A percentile compares a stretch with the other conserved stretches of the same genome.
phyloP scores from a whole-genome alignment of 53 echinoderm and acorn worm genomes.

The Stichopus horrens region DNA sequence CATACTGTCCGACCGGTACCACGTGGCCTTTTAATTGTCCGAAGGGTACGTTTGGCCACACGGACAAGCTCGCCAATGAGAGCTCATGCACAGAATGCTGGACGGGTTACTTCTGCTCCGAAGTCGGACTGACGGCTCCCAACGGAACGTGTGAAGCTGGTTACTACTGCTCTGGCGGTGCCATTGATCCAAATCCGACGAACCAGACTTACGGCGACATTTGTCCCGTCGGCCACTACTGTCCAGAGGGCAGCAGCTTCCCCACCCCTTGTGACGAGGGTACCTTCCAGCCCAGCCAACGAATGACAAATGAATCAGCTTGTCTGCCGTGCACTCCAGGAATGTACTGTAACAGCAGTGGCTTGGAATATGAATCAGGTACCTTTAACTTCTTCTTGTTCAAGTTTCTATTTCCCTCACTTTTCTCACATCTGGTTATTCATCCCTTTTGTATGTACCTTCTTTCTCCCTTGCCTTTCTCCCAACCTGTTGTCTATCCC shows the following conservation, averaged over 20 bases:
- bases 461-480: not conserved
- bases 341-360: conserved; percentile 84
- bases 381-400: not conserved
- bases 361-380: conserved; percentile 80
- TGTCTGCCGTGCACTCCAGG: conserved; percentile 91
- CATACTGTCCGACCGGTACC: conserved; percentile 88
- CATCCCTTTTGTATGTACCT: not conserved
- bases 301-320: conserved; percentile 86
- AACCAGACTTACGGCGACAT: conserved; percentile 80
- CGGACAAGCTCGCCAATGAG: conserved; percentile 67
- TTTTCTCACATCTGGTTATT: not conserved
- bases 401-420: not conserved
- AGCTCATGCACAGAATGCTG: conserved; percentile 86
- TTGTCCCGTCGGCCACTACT: conserved; percentile 92
- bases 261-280: conserved; percentile 74
- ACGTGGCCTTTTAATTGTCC: conserved; percentile 84
- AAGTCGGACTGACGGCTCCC: conserved; percentile 81
- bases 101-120: conserved; percentile 83
- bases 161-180: conserved; percentile 71
- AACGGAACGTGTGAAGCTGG: conserved; percentile 69
- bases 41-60: conserved; percentile 90
- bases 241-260: conserved; percentile 76
- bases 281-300: conserved; percentile 76
- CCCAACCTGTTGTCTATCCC: too few relatives aligned
- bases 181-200: conserved; percentile 79